phyloP scores from a whole-genome alignment of 2,888 invertebrate species.

The Drosophila longiperda region DNA sequence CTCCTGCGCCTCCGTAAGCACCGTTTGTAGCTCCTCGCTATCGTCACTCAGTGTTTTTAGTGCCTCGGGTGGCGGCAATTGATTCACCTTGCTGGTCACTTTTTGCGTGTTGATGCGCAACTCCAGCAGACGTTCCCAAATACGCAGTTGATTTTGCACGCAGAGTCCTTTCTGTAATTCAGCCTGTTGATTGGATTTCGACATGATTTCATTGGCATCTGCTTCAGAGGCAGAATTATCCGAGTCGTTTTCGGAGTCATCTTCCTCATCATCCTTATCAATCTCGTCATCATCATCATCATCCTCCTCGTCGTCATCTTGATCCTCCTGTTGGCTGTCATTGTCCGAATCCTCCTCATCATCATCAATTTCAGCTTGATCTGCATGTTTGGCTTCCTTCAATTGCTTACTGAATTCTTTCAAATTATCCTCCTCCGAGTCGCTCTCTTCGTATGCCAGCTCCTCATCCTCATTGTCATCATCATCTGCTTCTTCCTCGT shows the following conservation, averaged over 20 bases:
- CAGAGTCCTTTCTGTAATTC: constrained; percentile 88
- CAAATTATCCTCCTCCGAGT: constrained; percentile 56
- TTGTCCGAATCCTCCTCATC: constrained; percentile 42
- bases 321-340: constrained; percentile 38
- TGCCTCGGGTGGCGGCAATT: constrained; percentile 89
- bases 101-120: constrained; percentile 95
- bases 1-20: constrained; percentile 62
- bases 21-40: constrained; percentile 86
- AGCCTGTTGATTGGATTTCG: constrained; percentile 85
- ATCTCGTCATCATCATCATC: constrained; percentile 63
- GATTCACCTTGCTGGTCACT: constrained; percentile 90
- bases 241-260: constrained; percentile 53
- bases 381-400: constrained; percentile 44
- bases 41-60: constrained; percentile 85
- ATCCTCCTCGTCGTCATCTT: constrained; percentile 36
- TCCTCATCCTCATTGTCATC: constrained; percentile 74
- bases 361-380: constrained; percentile 51
- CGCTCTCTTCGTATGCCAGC: constrained; percentile 63
- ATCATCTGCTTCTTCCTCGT: constrained; percentile 20
- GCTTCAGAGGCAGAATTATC: constrained; percentile 36
- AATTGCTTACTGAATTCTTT: constrained; percentile 48
- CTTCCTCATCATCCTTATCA: constrained; percentile 54
- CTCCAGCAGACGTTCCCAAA: constrained; percentile 95
- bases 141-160: constrained; percentile 89
- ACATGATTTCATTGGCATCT: constrained; percentile 57